Percentiles rank a stretch among this genome's conserved stretches.
These are phyloP conservation scores for Pelagia noctiluca DNA, from an alignment of 30 jellyfish, hydroid and myxozoan species.

Conservation along the genomic window DNA sequence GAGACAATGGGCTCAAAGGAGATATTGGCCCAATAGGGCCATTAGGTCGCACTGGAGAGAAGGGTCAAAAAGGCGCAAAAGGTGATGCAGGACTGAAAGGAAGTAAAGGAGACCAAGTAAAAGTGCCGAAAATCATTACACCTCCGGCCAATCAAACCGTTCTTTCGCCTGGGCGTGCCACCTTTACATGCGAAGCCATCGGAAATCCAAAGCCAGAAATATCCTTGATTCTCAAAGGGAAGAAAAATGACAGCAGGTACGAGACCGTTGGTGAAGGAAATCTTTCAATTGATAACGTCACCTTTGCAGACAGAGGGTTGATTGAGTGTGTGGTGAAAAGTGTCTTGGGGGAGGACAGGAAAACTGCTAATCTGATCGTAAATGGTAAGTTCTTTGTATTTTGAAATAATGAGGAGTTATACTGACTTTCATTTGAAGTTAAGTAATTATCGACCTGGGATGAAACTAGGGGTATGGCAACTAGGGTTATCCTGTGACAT, in stretches of 20 bases:
- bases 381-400: no score
- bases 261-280: conserved; percentile 23
- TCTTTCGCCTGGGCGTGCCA: conserved; percentile 24
- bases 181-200: conserved; percentile 30
- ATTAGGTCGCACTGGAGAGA: conserved; percentile 4
- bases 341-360: no score
- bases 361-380: no score
- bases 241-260: conserved; percentile 17
- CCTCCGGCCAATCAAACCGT: conserved; percentile 19
- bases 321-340: no score
- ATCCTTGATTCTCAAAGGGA: background rate
- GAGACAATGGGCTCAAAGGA: conserved; percentile 3
- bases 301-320: conserved; percentile 21
- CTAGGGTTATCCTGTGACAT: no score
- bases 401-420: no score
- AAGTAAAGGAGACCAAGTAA: background rate
- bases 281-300: conserved; percentile 27
- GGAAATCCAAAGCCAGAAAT: conserved; percentile 29
- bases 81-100: conserved; percentile 18
- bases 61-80: background rate
- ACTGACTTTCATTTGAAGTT: no score
- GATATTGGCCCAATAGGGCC: conserved; percentile 14
- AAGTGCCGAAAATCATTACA: background rate
- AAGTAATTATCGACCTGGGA: no score
- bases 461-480: no score